Conservation (phyloP, 37 sponge, comb jelly and placozoan genomes). For the Spongilla lacustris region DNA sequence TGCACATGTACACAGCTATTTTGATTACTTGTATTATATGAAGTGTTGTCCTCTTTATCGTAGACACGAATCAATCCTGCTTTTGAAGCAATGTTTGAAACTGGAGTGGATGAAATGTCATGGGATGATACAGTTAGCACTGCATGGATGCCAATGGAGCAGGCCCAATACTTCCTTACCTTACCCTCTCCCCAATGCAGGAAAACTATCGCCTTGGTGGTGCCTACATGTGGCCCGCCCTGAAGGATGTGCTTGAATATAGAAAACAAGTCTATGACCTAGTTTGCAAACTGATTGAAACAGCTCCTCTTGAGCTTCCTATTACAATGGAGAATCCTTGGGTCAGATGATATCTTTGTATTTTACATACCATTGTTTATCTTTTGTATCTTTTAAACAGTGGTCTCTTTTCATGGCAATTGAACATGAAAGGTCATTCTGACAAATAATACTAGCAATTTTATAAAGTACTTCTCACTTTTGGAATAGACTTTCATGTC, state of each 20-base stretch:
- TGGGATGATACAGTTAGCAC: constrained; percentile 86
- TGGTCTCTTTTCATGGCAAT: constrained; percentile 75
- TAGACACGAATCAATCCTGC: constrained; percentile 65
- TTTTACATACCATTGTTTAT: too few relatives aligned
- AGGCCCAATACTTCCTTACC: neutral
- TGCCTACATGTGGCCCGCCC: constrained; percentile 61
- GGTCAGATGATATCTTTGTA: constrained; percentile 43
- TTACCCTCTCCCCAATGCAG: constrained; percentile 7
- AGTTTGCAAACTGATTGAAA: constrained; percentile 59
- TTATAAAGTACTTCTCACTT: too few relatives aligned
- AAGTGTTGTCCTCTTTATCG: neutral
- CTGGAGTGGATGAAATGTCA: constrained; percentile 89
- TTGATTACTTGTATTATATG: too few relatives aligned
- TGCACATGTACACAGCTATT: neutral
- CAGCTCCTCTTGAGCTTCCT: constrained; percentile 64
- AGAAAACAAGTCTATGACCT: constrained; percentile 52
- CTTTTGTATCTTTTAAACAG: constrained; percentile 28
- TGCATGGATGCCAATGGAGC: neutral
- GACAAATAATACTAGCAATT: too few relatives aligned
- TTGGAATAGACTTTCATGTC: too few relatives aligned
- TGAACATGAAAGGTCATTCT: constrained; percentile 83
- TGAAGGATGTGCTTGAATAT: constrained; percentile 62
- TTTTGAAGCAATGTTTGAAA: constrained; percentile 79
- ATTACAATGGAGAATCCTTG: constrained; percentile 67
- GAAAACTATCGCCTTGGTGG: constrained; percentile 85